A percentile compares a stretch with the other conserved stretches of the same genome.
Conservation (phyloP, 1,140 invertebrate genomes). For the Drosophila mayri region DNA sequence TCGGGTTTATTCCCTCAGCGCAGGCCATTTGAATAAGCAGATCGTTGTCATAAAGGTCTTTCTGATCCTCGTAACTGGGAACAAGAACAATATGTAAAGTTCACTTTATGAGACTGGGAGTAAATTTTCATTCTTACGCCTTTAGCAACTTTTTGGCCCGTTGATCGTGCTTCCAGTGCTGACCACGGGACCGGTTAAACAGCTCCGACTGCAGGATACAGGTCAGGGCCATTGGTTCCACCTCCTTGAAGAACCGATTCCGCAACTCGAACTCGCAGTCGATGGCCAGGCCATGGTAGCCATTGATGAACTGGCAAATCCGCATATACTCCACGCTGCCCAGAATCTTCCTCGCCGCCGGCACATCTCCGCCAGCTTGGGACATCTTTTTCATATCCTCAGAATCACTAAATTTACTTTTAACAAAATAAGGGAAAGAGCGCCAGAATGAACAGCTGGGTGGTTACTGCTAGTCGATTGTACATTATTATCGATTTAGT, state of each 20-base stretch:
- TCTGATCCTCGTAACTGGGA: slow-evolving; percentile 65
- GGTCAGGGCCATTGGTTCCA: slow-evolving; percentile 85
- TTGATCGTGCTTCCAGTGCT: slow-evolving; percentile 85
- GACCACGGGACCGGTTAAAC: slow-evolving; percentile 77
- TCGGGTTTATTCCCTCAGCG: slow-evolving; percentile 87
- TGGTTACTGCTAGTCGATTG: background rate
- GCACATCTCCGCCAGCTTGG: slow-evolving; percentile 4
- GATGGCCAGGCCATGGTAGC: slow-evolving; percentile 67
- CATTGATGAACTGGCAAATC: slow-evolving; percentile 70
- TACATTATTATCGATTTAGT: background rate
- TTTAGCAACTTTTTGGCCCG: slow-evolving; percentile 60
- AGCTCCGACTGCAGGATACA: slow-evolving; percentile 86
- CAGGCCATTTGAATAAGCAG: slow-evolving; percentile 87
- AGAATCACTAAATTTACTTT: slow-evolving; percentile 11
- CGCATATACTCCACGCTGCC: slow-evolving; percentile 43
- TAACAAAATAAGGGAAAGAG: slow-evolving; percentile 11
- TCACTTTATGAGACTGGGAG: background rate
- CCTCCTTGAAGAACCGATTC: slow-evolving; percentile 71
- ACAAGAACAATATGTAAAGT: background rate
- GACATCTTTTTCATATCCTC: slow-evolving; percentile 31
- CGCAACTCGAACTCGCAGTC: slow-evolving; percentile 84
- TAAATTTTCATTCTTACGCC: slow-evolving; percentile 37
- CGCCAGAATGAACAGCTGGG: slow-evolving; percentile 48
- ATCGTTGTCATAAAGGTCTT: slow-evolving; percentile 70
- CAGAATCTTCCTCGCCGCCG: slow-evolving; percentile 53